Base-by-base conservation (phyloP, 2,113 vertebrate genomes). In the Austrofundulus limnaeus region DNA sequence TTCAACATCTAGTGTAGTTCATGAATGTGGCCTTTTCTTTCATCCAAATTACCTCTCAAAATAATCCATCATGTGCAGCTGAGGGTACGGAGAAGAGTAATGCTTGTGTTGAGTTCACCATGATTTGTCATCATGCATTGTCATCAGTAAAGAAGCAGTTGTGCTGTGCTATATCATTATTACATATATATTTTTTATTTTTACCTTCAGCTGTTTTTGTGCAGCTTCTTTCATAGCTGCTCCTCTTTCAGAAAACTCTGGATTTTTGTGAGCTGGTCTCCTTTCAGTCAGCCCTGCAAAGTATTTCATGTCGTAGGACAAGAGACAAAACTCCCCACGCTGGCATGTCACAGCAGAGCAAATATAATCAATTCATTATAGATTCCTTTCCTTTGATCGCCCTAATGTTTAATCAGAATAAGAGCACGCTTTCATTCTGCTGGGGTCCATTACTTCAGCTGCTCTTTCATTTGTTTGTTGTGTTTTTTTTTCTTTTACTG, bases 371-470 rank as follows among this genome's bases (percentile, higher is more conserved):
- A 84, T 90, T 86, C 78, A 84, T 92, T 90, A 92, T 90, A 87
- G 87, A 74, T 81, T 80, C 80, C 86, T 85, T 67, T 74, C 52
- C 75, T 81, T 58, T 76, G 80, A 89, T 81, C 81, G 80, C 84
- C 69, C 64, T 75, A 54, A 81, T 92, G 84, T 91, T 92, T 92
- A 92, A 92, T 93, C 91, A 92, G 87, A 86, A 81, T 92, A 90
- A 92, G 83, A 93, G 92, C 82, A 31, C 74, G 67, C 83, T 72
- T 81, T 46, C 17, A 65, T 66, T 69, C 85, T 62, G 41, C 70
- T 77, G 70, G 65, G 61, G 69, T 66, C 77, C 72, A 89, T 91
- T 92, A 63, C 90, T 85, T 86, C 77, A 79, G 79, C 77, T 63
- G 79, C 74, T 72, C 59, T 77, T 87, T 85, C 73, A 79, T 92